These are phyloP conservation scores for Ascidia mentula DNA, from an alignment of 23 tunicate species.

Conservation along the genomic window DNA sequence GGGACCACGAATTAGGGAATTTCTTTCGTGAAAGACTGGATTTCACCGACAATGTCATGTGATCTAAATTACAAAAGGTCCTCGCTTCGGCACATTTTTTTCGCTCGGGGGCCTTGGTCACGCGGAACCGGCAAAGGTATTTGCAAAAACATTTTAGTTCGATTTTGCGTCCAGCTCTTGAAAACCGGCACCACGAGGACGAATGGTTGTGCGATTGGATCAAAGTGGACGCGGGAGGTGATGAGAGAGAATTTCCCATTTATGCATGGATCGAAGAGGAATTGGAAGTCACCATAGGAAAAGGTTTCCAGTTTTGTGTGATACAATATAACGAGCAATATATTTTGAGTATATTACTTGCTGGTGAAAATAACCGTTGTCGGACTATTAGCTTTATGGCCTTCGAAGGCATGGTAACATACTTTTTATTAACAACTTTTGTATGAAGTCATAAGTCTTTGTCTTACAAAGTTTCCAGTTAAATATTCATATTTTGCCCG, in stretches of 20 bases:
- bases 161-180: conserved; percentile 17
- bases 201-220: conserved; percentile 28
- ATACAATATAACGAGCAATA: not conserved
- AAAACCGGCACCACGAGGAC: not conserved
- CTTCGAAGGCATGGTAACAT: not conserved
- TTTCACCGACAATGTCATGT: no score
- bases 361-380: not conserved
- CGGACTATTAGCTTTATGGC: not conserved
- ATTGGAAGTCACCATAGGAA: not conserved
- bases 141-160: no score
- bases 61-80: no score
- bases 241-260: not conserved
- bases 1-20: not conserved
- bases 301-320: not conserved
- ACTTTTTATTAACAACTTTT: no score
- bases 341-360: no score
- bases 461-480: not conserved
- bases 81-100: not conserved
- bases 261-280: not conserved
- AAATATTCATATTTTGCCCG: no score
- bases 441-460: no score
- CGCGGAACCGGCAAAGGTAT: not conserved
- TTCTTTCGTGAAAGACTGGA: not conserved
- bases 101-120: no score
- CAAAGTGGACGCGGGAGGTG: not conserved